Base-by-base conservation (phyloP, 2,888 invertebrate genomes). In the Maniola hyperantus region DNA sequence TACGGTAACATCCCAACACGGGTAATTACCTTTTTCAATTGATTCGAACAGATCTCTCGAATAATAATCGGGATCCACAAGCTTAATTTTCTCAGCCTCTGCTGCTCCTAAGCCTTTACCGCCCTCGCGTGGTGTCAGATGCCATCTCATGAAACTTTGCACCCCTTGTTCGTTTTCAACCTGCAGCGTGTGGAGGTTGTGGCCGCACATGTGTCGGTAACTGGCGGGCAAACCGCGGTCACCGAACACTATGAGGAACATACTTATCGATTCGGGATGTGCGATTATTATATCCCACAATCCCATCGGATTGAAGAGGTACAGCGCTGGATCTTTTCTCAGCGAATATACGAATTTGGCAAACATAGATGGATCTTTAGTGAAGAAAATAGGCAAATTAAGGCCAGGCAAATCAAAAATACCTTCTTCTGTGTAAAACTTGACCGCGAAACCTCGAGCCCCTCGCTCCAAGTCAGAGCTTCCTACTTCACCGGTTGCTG, bases 341-440 rank as follows among this genome's bases (percentile, higher is more conserved):
- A 34, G 44, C 33, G 46, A 20, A 10, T 48, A n/a, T 7, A 7
- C 33, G 44, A 59, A 46, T n/a, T 46, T 34, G 6, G 6, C 5
- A n/a, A 59, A 59, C n/a, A n/a, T 7, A 15, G 0, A 1, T 48
- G 59, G 59, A n/a, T 59, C 46, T n/a, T 33, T 44, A 15, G 10
- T n/a, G 7, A 33, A 34, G 26, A 59, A 59, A 10, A 10, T n/a
- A 0, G 46, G 46, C 1, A 44, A 1, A 15, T 59, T 59, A 2
- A 46, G 8, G 20, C 59, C 59, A 10, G 34, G 33, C 2, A 59
- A 26, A 46, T 59, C 59, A 4, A 44, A 46, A 18, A 33, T 59
- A 6, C 59, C 59, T 46, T 59, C 59, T 5, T 59, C 46, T 8
- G 59, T 59, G n/a, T 59, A 59, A 48, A 59, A 59, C 34, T 48